Evolutionary conservation across 1,140 invertebrate species (phyloP).

Genomic region (Chironomus striatipennis): DNA sequence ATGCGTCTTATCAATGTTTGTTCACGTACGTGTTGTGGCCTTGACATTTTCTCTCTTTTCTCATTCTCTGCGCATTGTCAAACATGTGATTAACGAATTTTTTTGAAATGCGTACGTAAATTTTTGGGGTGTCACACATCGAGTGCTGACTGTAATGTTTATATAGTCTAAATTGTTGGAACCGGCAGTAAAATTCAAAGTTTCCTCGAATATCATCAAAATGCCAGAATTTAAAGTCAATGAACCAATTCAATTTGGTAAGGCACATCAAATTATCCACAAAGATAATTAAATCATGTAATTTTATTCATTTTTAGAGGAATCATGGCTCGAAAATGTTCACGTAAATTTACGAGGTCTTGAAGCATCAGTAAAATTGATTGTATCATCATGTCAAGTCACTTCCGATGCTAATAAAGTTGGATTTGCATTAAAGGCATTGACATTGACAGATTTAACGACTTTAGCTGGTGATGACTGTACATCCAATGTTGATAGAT

Average conservation of each 20-base stretch:
- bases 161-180: no score
- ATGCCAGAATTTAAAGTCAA: not conserved
- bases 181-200: no score
- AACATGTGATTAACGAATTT: no score
- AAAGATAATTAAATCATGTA: not conserved
- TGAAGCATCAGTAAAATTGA: conserved; percentile 43
- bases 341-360: conserved; percentile 51
- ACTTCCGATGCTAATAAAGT: conserved; percentile 39
- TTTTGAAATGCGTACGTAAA: no score
- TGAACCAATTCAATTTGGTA: not conserved
- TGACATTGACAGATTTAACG: conserved; percentile 86
- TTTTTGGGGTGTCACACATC: no score
- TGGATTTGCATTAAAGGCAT: conserved; percentile 69
- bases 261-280: not conserved
- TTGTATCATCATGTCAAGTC: conserved; percentile 35
- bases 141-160: no score
- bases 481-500: conserved; percentile 59
- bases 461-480: conserved; percentile 88
- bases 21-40: no score
- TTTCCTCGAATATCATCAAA: no score
- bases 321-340: conserved; percentile 46
- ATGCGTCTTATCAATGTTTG: no score
- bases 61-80: no score
- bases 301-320: conserved; percentile 41
- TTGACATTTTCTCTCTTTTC: no score